Evolutionary conservation across 2,888 invertebrate species (phyloP), one percentile per base, ranked within the genome.

Genomic region (Brachyptera risi): DNA sequence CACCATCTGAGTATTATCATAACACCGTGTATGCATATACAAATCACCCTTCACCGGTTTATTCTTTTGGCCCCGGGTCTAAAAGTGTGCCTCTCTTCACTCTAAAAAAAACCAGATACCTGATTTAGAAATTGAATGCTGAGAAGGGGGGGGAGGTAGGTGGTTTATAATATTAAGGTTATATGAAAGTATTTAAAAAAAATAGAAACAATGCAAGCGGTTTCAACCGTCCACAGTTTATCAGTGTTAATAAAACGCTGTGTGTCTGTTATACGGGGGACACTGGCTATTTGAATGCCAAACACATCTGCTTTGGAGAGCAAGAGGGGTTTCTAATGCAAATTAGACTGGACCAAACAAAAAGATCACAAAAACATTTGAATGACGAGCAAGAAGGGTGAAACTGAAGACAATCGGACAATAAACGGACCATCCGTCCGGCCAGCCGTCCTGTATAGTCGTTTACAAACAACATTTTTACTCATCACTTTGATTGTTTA

Each of bases 281-380:
- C 51, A 51, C 3, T 51, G 51, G 51, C 51, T 27, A 51, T 27
- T 51, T 27, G 23, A 19, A 54, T 37, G 54, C 35, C 54, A 51
- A 31, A 51, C 54, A 54, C 54, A 54, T 35, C 54, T 54, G 54
- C 54, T 54, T 21, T 9, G 54, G 3, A 31, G n/a, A n/a, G n/a
- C n/a, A n/a, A n/a, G n/a, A 19, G 37, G 54, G 37, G 54, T 37
- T 37, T 15, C 54, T 31, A 15, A 54, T 54, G 54, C 37, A 37
- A 54, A 54, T 54, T 19, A 54, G 35, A 54, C 38, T 35, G 54
- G 54, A 54, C 54, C 54, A 54, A 54, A 54, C 54, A 54, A 54
- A 54, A 54, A 54, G 54, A 54, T 54, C 37, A 37, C 19, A 21
- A 50, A 37, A 31, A 35, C 37, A 54, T 54, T 54, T 21, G 17